Base-by-base conservation (phyloP, 2,888 invertebrate genomes). In the Cristatella mucedo region DNA sequence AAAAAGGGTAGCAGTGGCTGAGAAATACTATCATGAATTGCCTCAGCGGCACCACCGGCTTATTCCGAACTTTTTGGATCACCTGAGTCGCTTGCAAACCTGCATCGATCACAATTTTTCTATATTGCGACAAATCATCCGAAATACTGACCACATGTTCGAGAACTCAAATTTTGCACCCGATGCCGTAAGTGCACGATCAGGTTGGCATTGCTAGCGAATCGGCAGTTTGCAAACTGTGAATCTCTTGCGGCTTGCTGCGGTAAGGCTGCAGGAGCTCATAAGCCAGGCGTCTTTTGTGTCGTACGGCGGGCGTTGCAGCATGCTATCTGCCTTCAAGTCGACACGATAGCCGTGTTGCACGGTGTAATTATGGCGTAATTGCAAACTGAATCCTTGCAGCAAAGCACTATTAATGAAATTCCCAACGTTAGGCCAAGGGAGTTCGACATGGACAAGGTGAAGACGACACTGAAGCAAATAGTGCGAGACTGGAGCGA, bases 401-500 rank as follows among this genome's bases (percentile, higher is more conserved):
- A 24, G 18, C 18, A 36, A 29, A 36, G 36, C 24, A 36, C 36
- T 21, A 29, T 36, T 15, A 36, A 36, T 36, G 36, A 36, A 22
- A 29, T 36, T 5, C 36, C 36, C 4, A 29, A 36, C 3, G 21
- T 21, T n/a, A 26, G 21, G 13, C 32, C 37, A 15, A 50, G 53
- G 7, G 46, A 50, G 11, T 68, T 61, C 50, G 75, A 76, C 53
- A 73, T 77, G 61, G 78, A 79, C 53, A 79, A 91, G 73, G 85
- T 93, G 24, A 83, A 86, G 63, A 82, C 84, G 15, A 86, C 89
- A 2, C 68, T 97, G 49, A 89, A 91, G 63, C 91, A 95, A 64
- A 76, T 97, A 54, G 85, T 85, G n/a, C 73, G 97, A 0, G 97
- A 97, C 61, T 97, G 97, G 97, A 86, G 86, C 54, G 70, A 71